Evolutionary conservation across 1,140 invertebrate genomes (phyloP).

Genomic region (Diorhabda sublineata): DNA sequence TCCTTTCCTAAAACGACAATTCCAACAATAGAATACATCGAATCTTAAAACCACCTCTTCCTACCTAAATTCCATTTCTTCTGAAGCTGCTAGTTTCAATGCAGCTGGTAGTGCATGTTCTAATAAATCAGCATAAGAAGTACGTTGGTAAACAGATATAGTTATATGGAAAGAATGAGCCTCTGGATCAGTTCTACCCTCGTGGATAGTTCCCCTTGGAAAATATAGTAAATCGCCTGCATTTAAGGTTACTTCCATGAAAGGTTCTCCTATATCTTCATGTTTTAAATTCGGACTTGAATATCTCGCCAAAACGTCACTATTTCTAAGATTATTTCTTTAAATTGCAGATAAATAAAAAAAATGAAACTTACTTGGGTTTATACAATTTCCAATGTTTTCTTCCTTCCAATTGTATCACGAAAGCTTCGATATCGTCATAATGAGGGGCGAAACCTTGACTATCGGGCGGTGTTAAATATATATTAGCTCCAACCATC

Average conservation of each 20-base stretch:
- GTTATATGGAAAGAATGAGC: slow-evolving; percentile 90
- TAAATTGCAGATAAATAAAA: neutral
- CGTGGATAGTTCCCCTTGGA: slow-evolving; percentile 90
- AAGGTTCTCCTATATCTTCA: slow-evolving; percentile 73
- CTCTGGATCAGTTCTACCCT: slow-evolving; percentile 70
- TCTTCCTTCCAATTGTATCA: slow-evolving; percentile 92
- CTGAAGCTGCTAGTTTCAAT: slow-evolving; percentile 64
- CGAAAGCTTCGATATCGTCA: slow-evolving; percentile 98
- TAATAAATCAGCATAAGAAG: slow-evolving; percentile 84
- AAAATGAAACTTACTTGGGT: slow-evolving; percentile 52
- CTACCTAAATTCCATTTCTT: slow-evolving; percentile 67
- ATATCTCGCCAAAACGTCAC: slow-evolving; percentile 68
- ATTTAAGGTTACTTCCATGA: slow-evolving; percentile 76
- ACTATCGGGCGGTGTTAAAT: slow-evolving; percentile 90
- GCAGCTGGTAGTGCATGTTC: slow-evolving; percentile 76
- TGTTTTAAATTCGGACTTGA: slow-evolving; percentile 82
- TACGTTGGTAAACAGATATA: slow-evolving; percentile 86
- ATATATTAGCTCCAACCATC: slow-evolving; percentile 91
- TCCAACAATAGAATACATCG: neutral
- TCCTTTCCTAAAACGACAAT: slow-evolving; percentile 56
- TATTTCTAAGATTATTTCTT: slow-evolving; percentile 30
- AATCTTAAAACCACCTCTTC: slow-evolving; percentile 36
- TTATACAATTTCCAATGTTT: slow-evolving; percentile 92
- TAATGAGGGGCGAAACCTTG: slow-evolving; percentile 98
- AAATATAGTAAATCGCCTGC: slow-evolving; percentile 91